Percentiles rank a stretch among this genome's conserved stretches.
Conservation (phyloP, 2,113 vertebrate genomes). For the Telmatochromis brichardi region DNA sequence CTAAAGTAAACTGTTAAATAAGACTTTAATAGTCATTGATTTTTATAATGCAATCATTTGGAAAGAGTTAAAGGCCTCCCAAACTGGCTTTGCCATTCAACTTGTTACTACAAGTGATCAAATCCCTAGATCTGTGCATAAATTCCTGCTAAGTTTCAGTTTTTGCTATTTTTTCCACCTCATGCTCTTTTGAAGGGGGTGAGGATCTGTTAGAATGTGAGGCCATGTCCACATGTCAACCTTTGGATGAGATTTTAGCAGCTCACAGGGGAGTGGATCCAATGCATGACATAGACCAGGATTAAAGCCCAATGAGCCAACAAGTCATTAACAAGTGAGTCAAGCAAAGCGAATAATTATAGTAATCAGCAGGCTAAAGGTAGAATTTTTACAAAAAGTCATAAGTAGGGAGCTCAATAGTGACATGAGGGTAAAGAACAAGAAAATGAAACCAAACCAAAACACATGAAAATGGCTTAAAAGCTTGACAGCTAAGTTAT, state of each 20-base stretch:
- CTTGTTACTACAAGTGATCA: neutral
- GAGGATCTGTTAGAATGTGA: neutral
- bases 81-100: neutral
- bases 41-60: slow-evolving; percentile 1
- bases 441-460: neutral
- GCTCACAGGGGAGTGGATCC: neutral
- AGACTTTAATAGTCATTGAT: neutral
- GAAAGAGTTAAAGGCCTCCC: neutral
- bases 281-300: neutral
- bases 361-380: neutral
- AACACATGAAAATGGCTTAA: neutral
- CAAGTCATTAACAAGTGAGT: neutral
- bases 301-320: neutral
- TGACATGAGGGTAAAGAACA: neutral
- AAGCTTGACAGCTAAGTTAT: neutral
- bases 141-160: neutral
- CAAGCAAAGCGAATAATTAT: neutral
- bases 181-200: neutral
- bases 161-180: neutral
- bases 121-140: neutral
- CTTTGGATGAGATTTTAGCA: neutral
- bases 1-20: neutral
- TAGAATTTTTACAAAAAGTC: neutral
- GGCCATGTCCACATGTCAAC: neutral
- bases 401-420: neutral